These are phyloP conservation scores for Anser brachyrhynchus DNA, from an alignment of 2,113 vertebrate genomes.

Conservation along the genomic window DNA sequence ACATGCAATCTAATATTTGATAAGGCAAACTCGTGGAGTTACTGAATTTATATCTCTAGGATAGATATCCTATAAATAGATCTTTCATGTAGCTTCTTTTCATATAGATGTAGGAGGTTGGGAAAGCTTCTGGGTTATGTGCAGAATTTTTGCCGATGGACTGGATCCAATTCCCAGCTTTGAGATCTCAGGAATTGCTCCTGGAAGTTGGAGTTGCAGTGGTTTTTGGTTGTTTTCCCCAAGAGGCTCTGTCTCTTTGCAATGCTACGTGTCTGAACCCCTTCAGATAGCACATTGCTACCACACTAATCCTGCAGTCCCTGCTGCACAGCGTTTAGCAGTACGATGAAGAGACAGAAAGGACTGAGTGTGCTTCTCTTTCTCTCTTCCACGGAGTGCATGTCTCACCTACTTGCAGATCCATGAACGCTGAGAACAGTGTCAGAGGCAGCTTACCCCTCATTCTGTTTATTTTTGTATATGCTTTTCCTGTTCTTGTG, in stretches of 20 bases:
- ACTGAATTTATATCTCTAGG: background rate
- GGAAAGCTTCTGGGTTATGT: background rate
- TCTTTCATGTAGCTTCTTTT: background rate
- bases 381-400: background rate
- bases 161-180: background rate
- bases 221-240: background rate
- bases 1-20: background rate
- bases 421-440: background rate
- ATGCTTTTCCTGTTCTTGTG: background rate
- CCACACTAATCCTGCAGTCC: background rate
- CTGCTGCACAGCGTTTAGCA: background rate
- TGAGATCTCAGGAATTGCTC: background rate
- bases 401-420: background rate
- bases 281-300: background rate
- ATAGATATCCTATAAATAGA: background rate
- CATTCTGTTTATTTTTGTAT: fast-evolving
- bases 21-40: background rate
- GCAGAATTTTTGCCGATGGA: background rate
- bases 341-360: background rate
- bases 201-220: background rate
- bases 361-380: background rate
- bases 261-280: background rate
- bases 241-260: background rate
- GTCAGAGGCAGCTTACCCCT: background rate
- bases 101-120: background rate